Evolutionary conservation across 2,113 vertebrate species (phyloP).

Genomic region (Paradisaea rubra): DNA sequence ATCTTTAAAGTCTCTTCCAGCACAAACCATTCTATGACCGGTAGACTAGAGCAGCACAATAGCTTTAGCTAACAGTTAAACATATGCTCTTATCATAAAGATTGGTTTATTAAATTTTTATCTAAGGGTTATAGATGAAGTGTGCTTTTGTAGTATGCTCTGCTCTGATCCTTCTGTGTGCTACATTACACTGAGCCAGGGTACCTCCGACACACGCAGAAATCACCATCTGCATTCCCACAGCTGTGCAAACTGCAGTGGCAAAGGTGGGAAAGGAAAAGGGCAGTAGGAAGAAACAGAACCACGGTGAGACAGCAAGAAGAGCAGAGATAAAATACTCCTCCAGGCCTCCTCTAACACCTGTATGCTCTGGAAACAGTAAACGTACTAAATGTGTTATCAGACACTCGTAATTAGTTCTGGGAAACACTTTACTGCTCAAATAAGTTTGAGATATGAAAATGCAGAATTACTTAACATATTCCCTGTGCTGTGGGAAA

Average conservation of each 20-base stretch:
- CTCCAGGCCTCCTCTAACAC: not conserved
- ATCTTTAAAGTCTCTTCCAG: not conserved
- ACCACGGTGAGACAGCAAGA: not conserved
- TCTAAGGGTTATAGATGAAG: not conserved
- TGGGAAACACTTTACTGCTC: not conserved
- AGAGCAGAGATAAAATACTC: not conserved
- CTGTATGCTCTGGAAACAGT: not conserved
- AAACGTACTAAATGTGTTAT: not conserved
- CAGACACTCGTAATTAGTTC: not conserved
- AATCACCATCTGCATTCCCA: fast-evolving
- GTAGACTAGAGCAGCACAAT: not conserved
- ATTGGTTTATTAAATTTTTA: not conserved
- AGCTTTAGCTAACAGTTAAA: not conserved
- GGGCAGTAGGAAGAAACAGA: not conserved
- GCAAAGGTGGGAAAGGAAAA: fast-evolving
- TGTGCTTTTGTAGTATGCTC: too few relatives aligned
- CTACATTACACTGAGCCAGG: not conserved
- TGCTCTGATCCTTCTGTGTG: not conserved
- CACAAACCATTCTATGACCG: not conserved
- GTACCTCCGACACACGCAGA: not conserved
- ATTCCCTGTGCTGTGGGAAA: not conserved
- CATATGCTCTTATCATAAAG: not conserved
- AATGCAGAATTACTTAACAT: not conserved
- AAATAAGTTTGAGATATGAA: not conserved
- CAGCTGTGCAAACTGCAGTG: fast-evolving